These are phyloP conservation scores for Athene noctua DNA, from an alignment of 2,113 vertebrate genomes.

Conservation along the genomic window DNA sequence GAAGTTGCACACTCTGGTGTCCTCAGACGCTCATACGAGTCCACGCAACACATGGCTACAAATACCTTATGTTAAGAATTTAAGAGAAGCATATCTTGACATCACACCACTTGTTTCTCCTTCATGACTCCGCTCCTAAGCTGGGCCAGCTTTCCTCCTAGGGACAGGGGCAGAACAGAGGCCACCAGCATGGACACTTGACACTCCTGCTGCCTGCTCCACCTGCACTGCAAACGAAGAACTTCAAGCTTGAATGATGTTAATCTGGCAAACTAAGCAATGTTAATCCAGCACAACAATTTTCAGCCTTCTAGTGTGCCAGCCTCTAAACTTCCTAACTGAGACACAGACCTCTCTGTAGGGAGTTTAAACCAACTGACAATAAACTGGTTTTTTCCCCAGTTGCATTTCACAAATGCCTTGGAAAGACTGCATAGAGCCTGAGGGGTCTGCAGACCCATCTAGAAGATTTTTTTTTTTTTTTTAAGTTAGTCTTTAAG, in stretches of 20 bases:
- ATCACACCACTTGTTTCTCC: neutral
- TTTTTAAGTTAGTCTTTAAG: neutral
- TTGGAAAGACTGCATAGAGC: neutral
- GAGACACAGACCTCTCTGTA: neutral
- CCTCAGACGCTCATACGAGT: accelerated
- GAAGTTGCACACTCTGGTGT: neutral
- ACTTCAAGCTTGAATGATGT: neutral
- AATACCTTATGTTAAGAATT: neutral
- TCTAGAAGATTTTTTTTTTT: neutral
- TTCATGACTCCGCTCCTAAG: neutral
- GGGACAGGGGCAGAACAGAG: neutral
- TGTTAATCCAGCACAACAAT: neutral
- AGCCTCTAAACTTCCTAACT: neutral
- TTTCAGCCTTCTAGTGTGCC: neutral
- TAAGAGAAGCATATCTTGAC: neutral
- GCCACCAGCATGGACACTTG: neutral
- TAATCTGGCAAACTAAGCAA: neutral
- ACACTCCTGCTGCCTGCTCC: neutral
- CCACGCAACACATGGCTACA: neutral
- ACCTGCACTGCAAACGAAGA: neutral
- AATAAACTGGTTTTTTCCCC: neutral
- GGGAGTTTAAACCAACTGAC: neutral
- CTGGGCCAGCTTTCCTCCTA: neutral
- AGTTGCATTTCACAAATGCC: neutral
- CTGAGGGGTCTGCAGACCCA: neutral